A percentile compares a stretch with the other conserved stretches of the same genome.
Conservation (phyloP, 1,140 invertebrate genomes). For the Apis florea region DNA sequence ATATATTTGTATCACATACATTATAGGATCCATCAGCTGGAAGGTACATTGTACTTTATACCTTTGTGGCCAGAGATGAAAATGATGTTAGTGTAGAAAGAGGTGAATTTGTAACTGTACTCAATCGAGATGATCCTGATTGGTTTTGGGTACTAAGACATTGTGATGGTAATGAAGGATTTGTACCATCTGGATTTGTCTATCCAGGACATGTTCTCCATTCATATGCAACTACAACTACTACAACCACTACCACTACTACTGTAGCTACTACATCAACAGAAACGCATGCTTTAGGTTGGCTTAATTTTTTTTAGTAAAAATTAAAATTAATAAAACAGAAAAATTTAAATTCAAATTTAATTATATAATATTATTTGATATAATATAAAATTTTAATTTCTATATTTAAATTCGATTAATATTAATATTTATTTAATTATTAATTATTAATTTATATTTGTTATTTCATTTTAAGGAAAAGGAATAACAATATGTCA, state of each 20-base stretch:
- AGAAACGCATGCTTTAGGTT: constrained; percentile 75
- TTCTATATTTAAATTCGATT: neutral
- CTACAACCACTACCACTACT: constrained; percentile 71
- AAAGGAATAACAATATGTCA: constrained; percentile 66
- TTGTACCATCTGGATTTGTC: constrained; percentile 96
- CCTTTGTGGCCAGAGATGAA: constrained; percentile 95
- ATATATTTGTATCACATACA: constrained; percentile 50
- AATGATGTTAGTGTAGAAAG: constrained; percentile 96
- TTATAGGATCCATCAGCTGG: constrained; percentile 88
- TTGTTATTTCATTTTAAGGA: constrained; percentile 61
- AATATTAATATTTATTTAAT: neutral
- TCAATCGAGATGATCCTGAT: constrained; percentile 96
- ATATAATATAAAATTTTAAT: neutral
- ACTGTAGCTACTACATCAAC: constrained; percentile 64
- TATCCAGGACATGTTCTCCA: constrained; percentile 86
- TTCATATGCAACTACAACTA: constrained; percentile 75
- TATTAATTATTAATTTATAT: constrained; percentile 2
- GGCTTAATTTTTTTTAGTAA: neutral
- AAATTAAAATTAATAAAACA: neutral
- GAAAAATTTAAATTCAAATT: neutral
- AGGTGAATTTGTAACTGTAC: constrained; percentile 95
- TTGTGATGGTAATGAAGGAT: constrained; percentile 96
- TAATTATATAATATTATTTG: neutral
- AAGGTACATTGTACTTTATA: constrained; percentile 95
- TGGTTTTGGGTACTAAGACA: constrained; percentile 96